Evolutionary conservation across 2,888 invertebrate genomes (phyloP), one percentile per base, ranked within the genome.

Genomic region (Lottia scabra): DNA sequence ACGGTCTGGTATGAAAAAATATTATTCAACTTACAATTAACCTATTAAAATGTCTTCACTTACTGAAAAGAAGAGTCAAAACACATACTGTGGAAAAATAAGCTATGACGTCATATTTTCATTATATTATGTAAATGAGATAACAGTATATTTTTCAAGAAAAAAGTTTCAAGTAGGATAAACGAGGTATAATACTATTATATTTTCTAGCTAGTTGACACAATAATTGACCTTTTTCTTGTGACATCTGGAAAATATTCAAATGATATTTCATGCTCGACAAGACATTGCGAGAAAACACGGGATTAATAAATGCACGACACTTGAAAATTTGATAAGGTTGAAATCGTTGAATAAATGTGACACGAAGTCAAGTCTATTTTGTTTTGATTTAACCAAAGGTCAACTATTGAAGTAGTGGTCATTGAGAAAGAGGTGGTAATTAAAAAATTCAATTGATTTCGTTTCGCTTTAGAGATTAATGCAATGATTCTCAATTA

Each of bases 391-490:
- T 56, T 56, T 23, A 56, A 6, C 56, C 10, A 56, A 56, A 56
- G 56, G 56, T 56, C 56, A 56, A 13, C 23, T 23, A 10, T 56
- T 56, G 19, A 56, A 56, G 56, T 56, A 56, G 10, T 23, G 56
- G 56, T 19, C 56, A 56, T 23, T 56, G 12, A 23, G 56, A 56
- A 56, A 19, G 56, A 23, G 38, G 13, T 23, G 23, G 56, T 56
- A 56, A 56, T 56, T 56, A 56, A 56, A 56, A 56, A 23, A 56
- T 56, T 56, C 19, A 56, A 56, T 56, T 56, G 56, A 56, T 56
- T 56, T 56, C 56, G 56, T 56, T 56, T 56, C 56, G 56, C 56
- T 56, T 56, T 23, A 56, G 56, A 23, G 56, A 56, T 56, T 19
- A 56, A 23, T 56, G 19, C 56, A 56, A 23, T 56, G 56, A 56